Percentiles rank a stretch among this genome's conserved stretches.
Evolutionary conservation across 2,888 invertebrate genomes (phyloP).

Genomic region (Epirrhoe tristata): DNA sequence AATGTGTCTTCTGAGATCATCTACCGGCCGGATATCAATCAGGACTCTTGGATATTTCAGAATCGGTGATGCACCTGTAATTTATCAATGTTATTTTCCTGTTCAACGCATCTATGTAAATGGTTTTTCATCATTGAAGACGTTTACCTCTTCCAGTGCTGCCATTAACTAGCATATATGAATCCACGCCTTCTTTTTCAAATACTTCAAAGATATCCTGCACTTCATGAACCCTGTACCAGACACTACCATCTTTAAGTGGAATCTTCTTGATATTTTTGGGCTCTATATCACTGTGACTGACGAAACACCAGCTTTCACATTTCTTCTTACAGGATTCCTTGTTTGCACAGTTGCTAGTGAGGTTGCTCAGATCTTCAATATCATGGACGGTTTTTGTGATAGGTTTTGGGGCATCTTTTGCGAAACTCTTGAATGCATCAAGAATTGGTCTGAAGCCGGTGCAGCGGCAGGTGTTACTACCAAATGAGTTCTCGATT

Average conservation of each 20-base stretch:
- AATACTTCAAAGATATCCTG: slow-evolving; percentile 80
- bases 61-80: slow-evolving; percentile 76
- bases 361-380: slow-evolving; percentile 61
- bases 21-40: slow-evolving; percentile 87
- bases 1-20: slow-evolving; percentile 79
- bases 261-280: slow-evolving; percentile 53
- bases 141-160: slow-evolving; percentile 89
- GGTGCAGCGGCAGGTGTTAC: slow-evolving; percentile 93
- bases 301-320: slow-evolving; percentile 62
- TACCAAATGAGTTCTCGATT: slow-evolving; percentile 90
- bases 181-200: slow-evolving; percentile 63
- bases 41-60: slow-evolving; percentile 77
- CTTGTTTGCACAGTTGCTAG: slow-evolving; percentile 45
- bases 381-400: slow-evolving; percentile 76
- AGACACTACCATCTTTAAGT: slow-evolving; percentile 70
- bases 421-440: slow-evolving; percentile 90
- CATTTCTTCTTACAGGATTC: slow-evolving; percentile 65
- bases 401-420: slow-evolving; percentile 77
- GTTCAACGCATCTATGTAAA: no score
- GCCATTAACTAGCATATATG: slow-evolving; percentile 88
- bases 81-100: slow-evolving; percentile 19
- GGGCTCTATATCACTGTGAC: slow-evolving; percentile 50
- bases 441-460: slow-evolving; percentile 92
- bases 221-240: slow-evolving; percentile 82
- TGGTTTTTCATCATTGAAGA: neutral